phyloP scores from a whole-genome alignment of 2,113 vertebrate species.

The Craseonycteris thonglongyai region DNA sequence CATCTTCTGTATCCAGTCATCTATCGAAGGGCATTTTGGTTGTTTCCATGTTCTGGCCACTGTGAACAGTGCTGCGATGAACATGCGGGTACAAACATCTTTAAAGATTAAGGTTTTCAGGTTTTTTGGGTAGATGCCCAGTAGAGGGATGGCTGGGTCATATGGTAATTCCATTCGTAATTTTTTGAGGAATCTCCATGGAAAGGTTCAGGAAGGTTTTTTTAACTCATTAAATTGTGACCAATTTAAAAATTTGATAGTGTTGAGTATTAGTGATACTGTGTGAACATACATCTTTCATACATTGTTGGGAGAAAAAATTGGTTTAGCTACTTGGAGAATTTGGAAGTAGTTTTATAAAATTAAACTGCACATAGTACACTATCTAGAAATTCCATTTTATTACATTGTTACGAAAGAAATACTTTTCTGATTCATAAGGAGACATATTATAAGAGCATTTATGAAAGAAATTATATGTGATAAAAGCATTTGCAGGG shows the following conservation, averaged over 20 bases:
- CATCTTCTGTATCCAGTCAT: no score
- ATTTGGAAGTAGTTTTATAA: background rate
- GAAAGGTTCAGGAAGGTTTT: no score
- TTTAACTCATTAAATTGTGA: background rate
- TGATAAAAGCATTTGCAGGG: background rate
- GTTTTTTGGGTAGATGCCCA: no score
- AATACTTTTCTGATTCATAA: background rate
- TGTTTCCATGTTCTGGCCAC: no score
- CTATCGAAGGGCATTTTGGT: no score
- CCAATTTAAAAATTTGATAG: background rate
- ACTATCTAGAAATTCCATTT: background rate
- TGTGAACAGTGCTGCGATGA: no score
- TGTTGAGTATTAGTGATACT: background rate
- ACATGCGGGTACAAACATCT: no score
- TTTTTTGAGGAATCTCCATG: no score
- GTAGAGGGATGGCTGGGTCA: no score
- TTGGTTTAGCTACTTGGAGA: background rate
- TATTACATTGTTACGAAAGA: background rate
- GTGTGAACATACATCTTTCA: background rate
- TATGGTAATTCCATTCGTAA: no score
- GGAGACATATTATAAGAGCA: background rate
- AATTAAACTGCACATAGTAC: background rate
- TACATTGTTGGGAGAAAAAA: background rate
- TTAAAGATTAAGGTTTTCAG: no score
- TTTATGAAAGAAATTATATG: background rate